Percentiles rank a stretch among this genome's conserved stretches.
These are phyloP conservation scores for Gallinago solitaria DNA, from an alignment of 2,797 vertebrate genomes.

Conservation along the genomic window DNA sequence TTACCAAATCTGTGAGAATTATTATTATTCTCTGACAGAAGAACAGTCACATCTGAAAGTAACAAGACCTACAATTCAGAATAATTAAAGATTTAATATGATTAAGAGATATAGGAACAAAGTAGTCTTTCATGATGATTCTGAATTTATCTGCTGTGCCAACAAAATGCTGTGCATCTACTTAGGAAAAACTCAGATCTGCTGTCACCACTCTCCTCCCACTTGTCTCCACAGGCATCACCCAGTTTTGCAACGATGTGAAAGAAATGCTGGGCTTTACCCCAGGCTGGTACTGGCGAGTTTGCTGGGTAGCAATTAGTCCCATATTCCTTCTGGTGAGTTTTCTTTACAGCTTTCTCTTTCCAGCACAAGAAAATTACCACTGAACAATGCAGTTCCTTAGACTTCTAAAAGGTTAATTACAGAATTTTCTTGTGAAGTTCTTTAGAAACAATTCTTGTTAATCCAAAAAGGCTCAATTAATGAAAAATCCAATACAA, in stretches of 20 bases:
- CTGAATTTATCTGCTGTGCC: neutral
- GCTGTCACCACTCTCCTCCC: neutral
- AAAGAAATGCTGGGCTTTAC: conserved; percentile 94
- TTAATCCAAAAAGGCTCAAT: neutral
- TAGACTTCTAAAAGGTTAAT: neutral
- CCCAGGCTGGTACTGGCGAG: conserved; percentile 92
- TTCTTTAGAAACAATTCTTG: neutral
- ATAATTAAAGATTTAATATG: neutral
- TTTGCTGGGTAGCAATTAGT: conserved; percentile 95
- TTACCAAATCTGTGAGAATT: neutral
- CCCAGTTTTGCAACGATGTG: conserved; percentile 91
- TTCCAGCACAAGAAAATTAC: neutral
- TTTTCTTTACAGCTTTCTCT: neutral
- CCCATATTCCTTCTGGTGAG: conserved; percentile 95
- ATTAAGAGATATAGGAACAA: neutral
- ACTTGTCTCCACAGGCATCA: conserved; percentile 82
- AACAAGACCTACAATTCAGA: neutral
- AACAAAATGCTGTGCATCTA: neutral
- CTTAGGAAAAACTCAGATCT: fast-evolving
- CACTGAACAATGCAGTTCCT: neutral
- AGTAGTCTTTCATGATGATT: neutral
- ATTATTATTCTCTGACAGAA: neutral
- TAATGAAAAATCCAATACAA: neutral
- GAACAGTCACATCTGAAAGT: neutral
- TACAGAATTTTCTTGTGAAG: neutral